Conservation (phyloP, 2,888 invertebrate genomes). For the Tineola bisselliella region DNA sequence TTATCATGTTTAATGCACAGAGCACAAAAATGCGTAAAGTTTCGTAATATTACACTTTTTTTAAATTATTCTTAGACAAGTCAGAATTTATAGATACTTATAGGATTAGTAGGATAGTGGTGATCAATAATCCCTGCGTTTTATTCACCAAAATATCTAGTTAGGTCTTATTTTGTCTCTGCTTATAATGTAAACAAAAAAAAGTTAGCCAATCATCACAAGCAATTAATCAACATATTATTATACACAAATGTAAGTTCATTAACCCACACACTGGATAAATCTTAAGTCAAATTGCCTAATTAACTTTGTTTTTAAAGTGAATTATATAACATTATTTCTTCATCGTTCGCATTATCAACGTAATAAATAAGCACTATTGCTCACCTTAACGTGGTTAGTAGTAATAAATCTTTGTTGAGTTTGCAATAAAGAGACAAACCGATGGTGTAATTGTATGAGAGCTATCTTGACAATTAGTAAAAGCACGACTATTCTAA, state of each 20-base stretch:
- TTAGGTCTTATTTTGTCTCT: too few relatives aligned
- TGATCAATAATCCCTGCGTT: too few relatives aligned
- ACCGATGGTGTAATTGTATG: constrained; percentile 41
- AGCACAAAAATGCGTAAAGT: too few relatives aligned
- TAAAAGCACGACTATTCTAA: constrained; percentile 44
- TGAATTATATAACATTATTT: neutral
- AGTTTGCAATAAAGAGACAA: constrained; percentile 50
- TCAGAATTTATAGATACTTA: too few relatives aligned
- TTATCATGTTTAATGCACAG: too few relatives aligned
- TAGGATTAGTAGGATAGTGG: too few relatives aligned
- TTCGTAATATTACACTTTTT: too few relatives aligned
- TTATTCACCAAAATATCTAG: neutral
- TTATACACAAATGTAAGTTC: too few relatives aligned
- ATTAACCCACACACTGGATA: too few relatives aligned
- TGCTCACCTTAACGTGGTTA: constrained; percentile 24
- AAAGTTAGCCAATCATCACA: neutral
- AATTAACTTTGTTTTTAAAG: constrained; percentile 8
- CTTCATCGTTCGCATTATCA: constrained; percentile 26
- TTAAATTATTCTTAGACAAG: too few relatives aligned
- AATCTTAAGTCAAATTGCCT: neutral
- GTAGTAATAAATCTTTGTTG: constrained; percentile 46
- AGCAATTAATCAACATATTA: neutral
- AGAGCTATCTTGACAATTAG: constrained; percentile 39
- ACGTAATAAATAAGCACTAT: constrained; percentile 34
- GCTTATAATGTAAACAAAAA: too few relatives aligned